Conservation (phyloP, 1,140 invertebrate genomes). For the Drosophila busckii region DNA sequence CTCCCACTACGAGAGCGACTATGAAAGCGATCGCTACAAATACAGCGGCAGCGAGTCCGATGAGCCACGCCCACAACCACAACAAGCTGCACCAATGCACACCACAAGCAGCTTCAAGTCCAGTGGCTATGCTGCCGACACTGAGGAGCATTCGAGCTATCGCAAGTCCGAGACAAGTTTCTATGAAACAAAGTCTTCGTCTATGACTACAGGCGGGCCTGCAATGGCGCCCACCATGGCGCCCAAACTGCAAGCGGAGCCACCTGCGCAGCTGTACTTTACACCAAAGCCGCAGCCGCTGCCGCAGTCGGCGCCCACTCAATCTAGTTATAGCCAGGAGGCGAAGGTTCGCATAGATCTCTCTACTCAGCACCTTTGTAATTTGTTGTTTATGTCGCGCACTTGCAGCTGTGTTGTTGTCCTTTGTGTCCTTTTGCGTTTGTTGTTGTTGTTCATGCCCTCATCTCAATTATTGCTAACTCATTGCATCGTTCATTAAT, state of each 20-base stretch:
- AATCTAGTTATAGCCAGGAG: conserved; percentile 56
- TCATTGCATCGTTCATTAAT: no score
- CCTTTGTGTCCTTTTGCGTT: conserved; percentile 1
- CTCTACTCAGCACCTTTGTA: no score
- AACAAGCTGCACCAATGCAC: conserved; percentile 58
- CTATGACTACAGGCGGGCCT: conserved; percentile 6
- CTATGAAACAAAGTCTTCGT: conserved; percentile 55
- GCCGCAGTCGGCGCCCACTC: conserved; percentile 9
- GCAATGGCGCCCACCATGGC: conserved; percentile 1
- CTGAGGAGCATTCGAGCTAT: conserved; percentile 81
- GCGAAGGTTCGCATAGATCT: conserved; percentile 71
- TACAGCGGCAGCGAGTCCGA: conserved; percentile 85
- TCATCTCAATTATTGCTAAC: conserved; percentile 13
- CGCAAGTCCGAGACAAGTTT: conserved; percentile 68
- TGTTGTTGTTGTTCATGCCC: conserved; percentile 3
- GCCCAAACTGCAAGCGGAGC: conserved; percentile 42
- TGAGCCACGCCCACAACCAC: conserved; percentile 81
- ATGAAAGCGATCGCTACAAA: conserved; percentile 87
- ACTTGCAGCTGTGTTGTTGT: conserved; percentile 13
- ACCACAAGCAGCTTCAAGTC: conserved; percentile 78
- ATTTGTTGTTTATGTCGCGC: conserved; percentile 28
- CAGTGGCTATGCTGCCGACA: conserved; percentile 87
- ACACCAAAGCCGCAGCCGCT: conserved; percentile 20
- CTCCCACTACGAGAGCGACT: conserved; percentile 84
- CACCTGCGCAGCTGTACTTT: conserved; percentile 46